Evolutionary conservation across 2,797 vertebrate species (phyloP), one percentile per base, ranked within the genome.

Genomic region (Limosa lapponica): DNA sequence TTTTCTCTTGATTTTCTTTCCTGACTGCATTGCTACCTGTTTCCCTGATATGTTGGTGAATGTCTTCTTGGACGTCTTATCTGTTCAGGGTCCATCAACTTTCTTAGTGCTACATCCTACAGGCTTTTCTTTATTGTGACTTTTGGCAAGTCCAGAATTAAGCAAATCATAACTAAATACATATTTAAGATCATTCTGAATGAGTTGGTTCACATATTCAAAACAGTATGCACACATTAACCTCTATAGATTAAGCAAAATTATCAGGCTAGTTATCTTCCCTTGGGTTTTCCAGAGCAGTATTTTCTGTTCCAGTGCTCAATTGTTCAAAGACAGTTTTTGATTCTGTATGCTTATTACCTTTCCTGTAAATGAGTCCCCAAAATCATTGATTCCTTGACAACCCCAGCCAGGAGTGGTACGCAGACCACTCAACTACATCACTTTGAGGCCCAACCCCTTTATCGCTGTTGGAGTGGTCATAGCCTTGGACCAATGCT

Each of bases 21-120:
- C 19, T 3, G 0, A 19, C 28, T 69, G 2, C 8, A 25, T 74
- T 86, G 11, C 16, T 86, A 28, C 13, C 10, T 39, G 5, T 51
- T 93, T 90, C 34, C 11, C 10, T 57, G 28, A 27, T 11, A 81
- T 13, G 16, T 43, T 28, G 1, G 7, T 39, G 30, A 25, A 67
- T 2, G 1, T 55, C 43, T 80, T 86, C 4, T 58, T 65, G 25
- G 20, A 18, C 0, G 1, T 34, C 13, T 61, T 71, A 4, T 25
- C 32, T 37, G 4, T 72, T 92, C 16, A 34, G 10, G 14, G 4
- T 59, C n/a, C 7, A 13, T 72, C 77, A 72, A 5, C 3, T 16
- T 62, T 59, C 7, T 10, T 34, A 65, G 13, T 25, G 10, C 9
- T 73, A n/a, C 24, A 66, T 75, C 15, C 27, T 61, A 17, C 7